Evolutionary conservation across 1,140 invertebrate genomes (phyloP), one percentile per base, ranked within the genome.

Genomic region (Drosophila equinoxialis): DNA sequence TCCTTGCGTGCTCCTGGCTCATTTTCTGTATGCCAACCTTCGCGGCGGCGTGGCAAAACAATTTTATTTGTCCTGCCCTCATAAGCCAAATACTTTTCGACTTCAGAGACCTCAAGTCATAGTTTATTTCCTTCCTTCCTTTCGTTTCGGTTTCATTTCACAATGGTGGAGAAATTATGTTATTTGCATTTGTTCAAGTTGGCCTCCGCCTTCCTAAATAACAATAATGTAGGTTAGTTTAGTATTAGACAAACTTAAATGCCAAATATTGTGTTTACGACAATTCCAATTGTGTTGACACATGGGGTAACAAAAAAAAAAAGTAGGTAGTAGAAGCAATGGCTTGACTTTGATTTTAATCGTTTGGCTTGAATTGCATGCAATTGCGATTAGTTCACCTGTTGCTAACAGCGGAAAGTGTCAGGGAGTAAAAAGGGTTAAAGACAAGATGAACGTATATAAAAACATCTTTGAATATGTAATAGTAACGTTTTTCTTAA

Each of bases 151-250:
- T 37, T 8, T 8, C 10, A 37, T 8, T 2, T 3, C 10, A 37
- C 30, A 30, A 30, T 30, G 5, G 30, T 6, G 35, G 35, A 60
- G 68, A 69, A 87, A 87, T 89, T 89, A 89, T 89, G 81, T 89
- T 89, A 89, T 89, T 89, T 89, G 84, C 85, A 89, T 89, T 84
- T 74, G 71, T 70, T 89, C 81, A 86, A 86, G 84, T 79, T 79
- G 71, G n/a, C 37, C 11, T 42, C 51, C 33, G 45, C 30, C 20
- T 14, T 20, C 45, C 54, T 3, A 11, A 13, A 39, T 39, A 37
- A 37, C 11, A 39, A 39, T 13, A 54, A 51, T 48, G 35, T 51
- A 41, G 39, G 69, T 61, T 37, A 14, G 14, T 51, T 23, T 48
- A 37, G 71, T 20, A 48, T 42, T 65, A 76, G 68, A 39, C 37